Evolutionary conservation across 2,888 invertebrate species (phyloP), one percentile per base, ranked within the genome.

Genomic region (Platynereis dumerilii): DNA sequence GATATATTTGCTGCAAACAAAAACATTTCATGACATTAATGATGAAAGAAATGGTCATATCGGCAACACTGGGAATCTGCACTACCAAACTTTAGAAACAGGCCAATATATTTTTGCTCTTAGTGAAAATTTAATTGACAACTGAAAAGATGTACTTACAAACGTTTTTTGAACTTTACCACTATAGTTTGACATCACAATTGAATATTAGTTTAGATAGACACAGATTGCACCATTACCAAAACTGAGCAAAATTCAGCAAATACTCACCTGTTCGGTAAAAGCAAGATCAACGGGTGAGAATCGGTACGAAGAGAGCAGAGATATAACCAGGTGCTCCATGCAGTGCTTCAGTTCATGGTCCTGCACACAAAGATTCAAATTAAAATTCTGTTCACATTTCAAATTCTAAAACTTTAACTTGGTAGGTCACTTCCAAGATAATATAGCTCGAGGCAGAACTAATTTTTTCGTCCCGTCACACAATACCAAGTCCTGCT

Each of bases 311-410:
- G 87, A 86, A 12, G 89, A 86, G 63, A 90, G 84, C 67, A 91
- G 85, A 67, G 89, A 86, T 0, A 88, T 86, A n/a, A 88, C 85
- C 64, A 89, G 86, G 71, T 87, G 87, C 75, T 91, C 90, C 57
- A 91, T 79, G 44, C 89, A 88, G 24, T 86, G 86, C 70, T 88
- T 88, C 12, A 90, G 83, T 53, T 90, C 89, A 24, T 87, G 86
- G 58, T 88, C 88, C 85, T 86, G 76, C 48, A 48, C 10, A 17
- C 20, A 22, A 58, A 7, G n/a, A 58, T 53, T 10, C 15, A 17
- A 20, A 5, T 7, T 24, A 26, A 60, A n/a, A n/a, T 12, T 20
- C 10, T 55, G n/a, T n/a, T 53, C 17, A 17, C 44, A 17, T 10
- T 7, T 17, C n/a, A 28, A 29, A 52, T 0, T 56, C 42, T 24